Percentiles rank a stretch among this genome's conserved stretches.
Evolutionary conservation across 2,797 vertebrate species (phyloP).

Genomic region (Knipowitschia caucasica): DNA sequence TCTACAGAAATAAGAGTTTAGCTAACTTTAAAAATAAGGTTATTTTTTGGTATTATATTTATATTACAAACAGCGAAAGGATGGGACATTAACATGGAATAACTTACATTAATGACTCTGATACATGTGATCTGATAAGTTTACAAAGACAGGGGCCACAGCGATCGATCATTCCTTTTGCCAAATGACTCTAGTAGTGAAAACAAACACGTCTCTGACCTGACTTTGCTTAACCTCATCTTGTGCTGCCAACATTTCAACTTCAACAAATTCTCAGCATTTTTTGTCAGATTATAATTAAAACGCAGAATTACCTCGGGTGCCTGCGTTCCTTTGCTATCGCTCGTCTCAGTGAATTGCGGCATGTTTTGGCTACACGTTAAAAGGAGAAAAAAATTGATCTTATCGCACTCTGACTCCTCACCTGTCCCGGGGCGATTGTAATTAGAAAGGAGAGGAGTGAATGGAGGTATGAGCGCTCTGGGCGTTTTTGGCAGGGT

Average conservation of each 20-base stretch:
- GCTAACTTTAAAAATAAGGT: neutral
- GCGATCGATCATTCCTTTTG: constrained; percentile 16
- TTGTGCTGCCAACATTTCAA: constrained; percentile 31
- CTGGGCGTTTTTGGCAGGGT: constrained; percentile 75
- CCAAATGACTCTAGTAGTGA: constrained; percentile 10
- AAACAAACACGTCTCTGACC: constrained; percentile 35
- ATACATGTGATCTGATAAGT: neutral
- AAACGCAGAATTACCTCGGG: constrained; percentile 73
- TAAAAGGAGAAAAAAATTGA: constrained; percentile 73
- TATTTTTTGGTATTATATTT: neutral
- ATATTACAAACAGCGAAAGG: no score
- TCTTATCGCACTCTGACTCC: constrained; percentile 85
- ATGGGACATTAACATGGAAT: no score
- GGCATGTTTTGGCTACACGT: constrained; percentile 80
- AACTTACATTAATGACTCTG: no score
- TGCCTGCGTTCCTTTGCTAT: constrained; percentile 45
- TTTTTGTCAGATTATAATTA: constrained; percentile 82
- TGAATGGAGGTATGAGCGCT: constrained; percentile 78
- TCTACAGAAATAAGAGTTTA: no score
- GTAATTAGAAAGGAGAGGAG: constrained; percentile 89
- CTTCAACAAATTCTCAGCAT: constrained; percentile 77
- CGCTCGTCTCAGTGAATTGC: constrained; percentile 40
- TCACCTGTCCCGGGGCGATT: constrained; percentile 83
- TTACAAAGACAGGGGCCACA: neutral
- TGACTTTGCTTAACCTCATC: constrained; percentile 40